Evolutionary conservation across 2,888 invertebrate species (phyloP).

Genomic region (Nematopogon swammerdamellus): DNA sequence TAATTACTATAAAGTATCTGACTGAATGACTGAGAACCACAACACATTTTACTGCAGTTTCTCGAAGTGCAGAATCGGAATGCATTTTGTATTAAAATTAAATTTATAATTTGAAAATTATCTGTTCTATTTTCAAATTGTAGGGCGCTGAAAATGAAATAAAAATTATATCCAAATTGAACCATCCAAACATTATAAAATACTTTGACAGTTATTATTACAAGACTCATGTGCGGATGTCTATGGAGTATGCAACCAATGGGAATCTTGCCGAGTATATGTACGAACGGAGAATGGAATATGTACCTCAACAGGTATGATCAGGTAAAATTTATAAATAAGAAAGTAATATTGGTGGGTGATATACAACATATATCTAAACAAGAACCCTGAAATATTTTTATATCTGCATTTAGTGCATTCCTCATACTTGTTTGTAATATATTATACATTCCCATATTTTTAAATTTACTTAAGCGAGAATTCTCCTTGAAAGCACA

Average conservation of each 20-base stretch:
- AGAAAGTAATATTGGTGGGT: no score
- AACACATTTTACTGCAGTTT: no score
- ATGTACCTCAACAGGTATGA: neutral
- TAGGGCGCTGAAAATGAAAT: conserved; percentile 69
- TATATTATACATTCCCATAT: no score
- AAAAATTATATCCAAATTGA: conserved; percentile 63
- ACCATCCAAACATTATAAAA: conserved; percentile 72
- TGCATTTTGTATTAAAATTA: neutral
- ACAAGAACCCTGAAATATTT: no score
- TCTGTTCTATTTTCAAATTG: conserved; percentile 15
- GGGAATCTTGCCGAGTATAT: conserved; percentile 75
- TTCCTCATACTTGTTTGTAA: no score
- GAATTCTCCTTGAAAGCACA: no score
- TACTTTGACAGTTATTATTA: conserved; percentile 67
- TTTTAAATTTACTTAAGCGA: no score
- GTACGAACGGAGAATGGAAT: conserved; percentile 26
- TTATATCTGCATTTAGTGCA: no score
- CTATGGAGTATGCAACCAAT: conserved; percentile 84
- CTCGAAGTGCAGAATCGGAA: no score
- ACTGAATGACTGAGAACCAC: no score
- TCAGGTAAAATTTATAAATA: neutral
- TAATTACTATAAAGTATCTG: no score
- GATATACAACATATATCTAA: no score
- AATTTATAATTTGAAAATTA: neutral
- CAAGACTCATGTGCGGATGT: conserved; percentile 62